A percentile compares a stretch with the other conserved stretches of the same genome.
phyloP scores from a whole-genome alignment of 2,888 invertebrate genomes.

The Thelaira solivaga region DNA sequence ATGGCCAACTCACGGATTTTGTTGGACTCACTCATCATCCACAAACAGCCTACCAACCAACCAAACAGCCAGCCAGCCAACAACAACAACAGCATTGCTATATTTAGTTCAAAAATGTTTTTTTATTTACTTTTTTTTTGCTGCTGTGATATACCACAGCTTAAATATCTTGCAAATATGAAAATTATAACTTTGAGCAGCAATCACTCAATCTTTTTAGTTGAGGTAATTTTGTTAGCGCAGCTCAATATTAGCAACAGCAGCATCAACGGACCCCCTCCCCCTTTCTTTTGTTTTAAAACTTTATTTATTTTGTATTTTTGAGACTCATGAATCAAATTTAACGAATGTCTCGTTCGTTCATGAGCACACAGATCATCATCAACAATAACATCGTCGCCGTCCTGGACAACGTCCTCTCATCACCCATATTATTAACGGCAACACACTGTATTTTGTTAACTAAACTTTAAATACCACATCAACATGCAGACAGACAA shows the following conservation, averaged over 20 bases:
- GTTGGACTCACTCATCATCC: constrained; percentile 31
- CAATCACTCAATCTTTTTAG: constrained; percentile 76
- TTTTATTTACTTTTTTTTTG: constrained; percentile 5
- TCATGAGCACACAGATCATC: constrained; percentile 68
- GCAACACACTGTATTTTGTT: constrained; percentile 55
- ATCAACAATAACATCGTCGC: constrained; percentile 35
- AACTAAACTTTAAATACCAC: constrained; percentile 53
- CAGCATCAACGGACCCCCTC: neutral
- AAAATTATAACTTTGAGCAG: constrained; percentile 77
- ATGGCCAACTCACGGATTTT: constrained; percentile 54
- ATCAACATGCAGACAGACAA: neutral
- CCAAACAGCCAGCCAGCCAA: constrained; percentile 9
- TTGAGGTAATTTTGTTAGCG: constrained; percentile 44
- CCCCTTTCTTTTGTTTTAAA: constrained; percentile 2
- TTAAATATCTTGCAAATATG: constrained; percentile 72
- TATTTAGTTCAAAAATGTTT: constrained; percentile 1
- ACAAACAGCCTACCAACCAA: neutral
- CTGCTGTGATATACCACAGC: constrained; percentile 29
- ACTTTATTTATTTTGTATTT: constrained; percentile 41
- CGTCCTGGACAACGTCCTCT: constrained; percentile 34
- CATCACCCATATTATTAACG: constrained; percentile 63
- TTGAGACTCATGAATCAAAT: constrained; percentile 76
- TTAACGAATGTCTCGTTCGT: constrained; percentile 77
- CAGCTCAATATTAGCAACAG: constrained; percentile 38
- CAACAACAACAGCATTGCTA: constrained; percentile 23